Percentiles rank a stretch among this genome's conserved stretches.
Evolutionary conservation across 2,888 invertebrate genomes (phyloP).

Genomic region (Catocala fraxini): DNA sequence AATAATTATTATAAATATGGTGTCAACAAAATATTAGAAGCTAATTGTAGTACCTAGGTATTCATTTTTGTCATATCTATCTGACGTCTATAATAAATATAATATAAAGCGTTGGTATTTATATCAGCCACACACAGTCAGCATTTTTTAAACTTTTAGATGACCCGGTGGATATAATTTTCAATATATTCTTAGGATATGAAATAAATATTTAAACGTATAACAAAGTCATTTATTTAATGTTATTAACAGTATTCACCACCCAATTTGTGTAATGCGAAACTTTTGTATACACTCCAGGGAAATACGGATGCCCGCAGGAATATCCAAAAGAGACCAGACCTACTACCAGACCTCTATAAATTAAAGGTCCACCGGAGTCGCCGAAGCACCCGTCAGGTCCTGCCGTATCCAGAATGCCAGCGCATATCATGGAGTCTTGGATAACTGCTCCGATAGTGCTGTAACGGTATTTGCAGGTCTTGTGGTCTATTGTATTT

Average conservation of each 20-base stretch:
- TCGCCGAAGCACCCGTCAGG: constrained; percentile 82
- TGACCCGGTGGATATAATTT: no score
- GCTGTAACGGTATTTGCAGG: constrained; percentile 69
- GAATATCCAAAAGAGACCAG: constrained; percentile 80
- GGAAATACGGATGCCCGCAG: constrained; percentile 77
- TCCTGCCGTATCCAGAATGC: constrained; percentile 71
- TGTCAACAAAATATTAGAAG: no score
- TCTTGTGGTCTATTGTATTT: constrained; percentile 65
- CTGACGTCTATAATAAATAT: no score
- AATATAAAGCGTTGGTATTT: no score
- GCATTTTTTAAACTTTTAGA: no score
- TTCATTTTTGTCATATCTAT: no score
- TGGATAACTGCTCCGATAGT: constrained; percentile 71
- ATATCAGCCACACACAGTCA: no score
- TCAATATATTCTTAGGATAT: no score
- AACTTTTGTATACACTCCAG: constrained; percentile 81
- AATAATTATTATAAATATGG: no score
- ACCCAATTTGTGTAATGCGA: constrained; percentile 80
- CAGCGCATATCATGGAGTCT: constrained; percentile 80
- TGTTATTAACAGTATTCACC: constrained; percentile 65
- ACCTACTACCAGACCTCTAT: constrained; percentile 78
- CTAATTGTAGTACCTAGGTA: no score
- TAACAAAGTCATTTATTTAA: constrained; percentile 60
- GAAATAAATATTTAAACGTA: no score
- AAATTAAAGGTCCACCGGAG: constrained; percentile 79